These are phyloP conservation scores for Galago senegalensis DNA, from an alignment of 2,797 vertebrate species.

Conservation along the genomic window DNA sequence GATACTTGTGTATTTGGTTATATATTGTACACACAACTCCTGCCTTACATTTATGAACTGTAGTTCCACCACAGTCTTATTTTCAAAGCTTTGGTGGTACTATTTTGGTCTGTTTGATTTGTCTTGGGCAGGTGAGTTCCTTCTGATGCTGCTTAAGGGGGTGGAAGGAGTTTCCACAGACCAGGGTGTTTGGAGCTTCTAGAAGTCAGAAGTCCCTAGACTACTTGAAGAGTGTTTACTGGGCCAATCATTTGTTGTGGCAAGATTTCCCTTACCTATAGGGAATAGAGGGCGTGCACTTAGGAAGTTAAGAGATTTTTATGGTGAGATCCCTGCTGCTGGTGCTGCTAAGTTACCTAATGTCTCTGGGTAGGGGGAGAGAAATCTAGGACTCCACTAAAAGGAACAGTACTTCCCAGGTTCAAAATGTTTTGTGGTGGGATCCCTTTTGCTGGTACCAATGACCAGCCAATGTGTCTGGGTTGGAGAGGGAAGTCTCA, in stretches of 20 bases:
- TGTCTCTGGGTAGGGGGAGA: not conserved
- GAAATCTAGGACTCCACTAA: not conserved
- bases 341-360: not conserved
- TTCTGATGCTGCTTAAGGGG: not conserved
- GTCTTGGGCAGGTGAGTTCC: not conserved
- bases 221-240: not conserved
- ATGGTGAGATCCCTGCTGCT: not conserved
- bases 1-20: not conserved
- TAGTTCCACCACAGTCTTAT: not conserved
- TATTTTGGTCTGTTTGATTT: not conserved
- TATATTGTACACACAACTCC: not conserved
- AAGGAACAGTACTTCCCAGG: not conserved
- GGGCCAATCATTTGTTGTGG: not conserved
- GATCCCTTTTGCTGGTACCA: not conserved
- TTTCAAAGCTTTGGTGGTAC: not conserved
- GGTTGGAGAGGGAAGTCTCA: not conserved
- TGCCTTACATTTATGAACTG: slow-evolving; percentile 6
- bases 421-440: not conserved
- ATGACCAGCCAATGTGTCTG: not conserved
- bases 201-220: not conserved
- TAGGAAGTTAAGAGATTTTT: not conserved
- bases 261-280: not conserved
- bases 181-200: not conserved
- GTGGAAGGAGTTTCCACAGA: not conserved
- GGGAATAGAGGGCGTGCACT: not conserved